Evolutionary conservation across 2,888 invertebrate species (phyloP), one percentile per base, ranked within the genome.

Genomic region (Dynastes maya): DNA sequence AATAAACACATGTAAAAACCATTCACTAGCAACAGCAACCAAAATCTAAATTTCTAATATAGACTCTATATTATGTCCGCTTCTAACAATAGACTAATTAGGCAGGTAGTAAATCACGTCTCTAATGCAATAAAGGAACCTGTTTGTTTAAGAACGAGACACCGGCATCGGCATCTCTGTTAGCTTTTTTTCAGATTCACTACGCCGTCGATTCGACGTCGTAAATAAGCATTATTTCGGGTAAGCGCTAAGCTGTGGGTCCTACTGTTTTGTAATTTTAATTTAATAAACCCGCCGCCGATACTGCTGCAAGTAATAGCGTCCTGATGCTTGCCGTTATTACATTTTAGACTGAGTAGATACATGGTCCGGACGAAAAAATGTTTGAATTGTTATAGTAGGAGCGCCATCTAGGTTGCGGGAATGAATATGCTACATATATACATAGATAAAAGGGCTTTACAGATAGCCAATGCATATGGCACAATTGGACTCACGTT

Each of bases 251-350:
- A 16, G 55, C 55, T 58, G 27, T 6, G 58, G 72, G 72, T 37
- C 72, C 72, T 72, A 72, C 72, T 58, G 72, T 72, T 72, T 58
- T 58, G 72, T 72, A 72, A 72, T 72, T 72, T 72, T 72, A 58
- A 72, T 72, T 72, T 72, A 72, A 72, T 72, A 58, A 37, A 72
- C 72, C 40, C 37, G 58, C 40, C 72, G 70, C 29, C 3, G 72
- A 11, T 64, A 32, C 37, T 9, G 64, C 13, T 29, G 55, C 29
- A 6, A 22, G 22, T 45, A 49, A 22, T 9, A 8, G 27, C 55
- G 55, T 58, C 22, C 55, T 16, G 53, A 58, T 16, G 55, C 22
- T 58, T 58, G 55, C 22, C n/a, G 22, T 58, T 58, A 58, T 58
- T 58, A 58, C 22, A 58, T 58, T 58, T n/a, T 58, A 22, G 45